Evolutionary conservation across 2,113 vertebrate species (phyloP), one percentile per base, ranked within the genome.

Genomic region (Sphaerodactylus townsendi): DNA sequence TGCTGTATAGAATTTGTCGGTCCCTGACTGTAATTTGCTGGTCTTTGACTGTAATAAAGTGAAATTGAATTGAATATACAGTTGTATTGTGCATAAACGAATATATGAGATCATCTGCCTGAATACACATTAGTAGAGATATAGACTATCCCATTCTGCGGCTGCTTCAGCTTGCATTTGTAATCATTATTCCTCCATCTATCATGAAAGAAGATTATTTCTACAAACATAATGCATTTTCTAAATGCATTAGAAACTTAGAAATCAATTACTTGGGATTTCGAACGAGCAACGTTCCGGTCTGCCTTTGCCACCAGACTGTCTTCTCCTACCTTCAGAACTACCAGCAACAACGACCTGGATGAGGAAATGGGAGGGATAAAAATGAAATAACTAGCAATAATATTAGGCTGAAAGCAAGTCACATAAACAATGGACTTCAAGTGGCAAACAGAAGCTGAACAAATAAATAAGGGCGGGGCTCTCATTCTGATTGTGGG

Each of bases 41-140:
- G n/a, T n/a, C n/a, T n/a, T n/a, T n/a, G n/a, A n/a, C n/a, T n/a
- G n/a, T n/a, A n/a, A n/a, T n/a, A n/a, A n/a, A n/a, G n/a, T n/a
- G n/a, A n/a, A n/a, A n/a, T n/a, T n/a, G n/a, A n/a, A n/a, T n/a
- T n/a, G n/a, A 41, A 59, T 41, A 68, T 44, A 73, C 25, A 62
- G 69, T 62, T 82, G 53, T 44, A n/a, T 59, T 82, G 50, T 82
- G 39, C 39, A 62, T 72, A 10, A 72, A 62, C 48, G 53, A 70
- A 37, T 30, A 41, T 59, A 81, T 82, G 70, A 44, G 30, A 30
- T 82, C 80, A 82, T 73, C 50, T 73, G 28, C 25, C 80, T 82
- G 10, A 73, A 73, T 23, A 33, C 35, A 82, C 37, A 73, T 44
- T 39, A 73, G 50, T 4, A 82, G 64, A 48, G 35, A 73, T n/a